Percentiles rank a stretch among this genome's conserved stretches.
phyloP scores from a whole-genome alignment of 2,888 invertebrate genomes.

The Stenchaetothrips biformis region DNA sequence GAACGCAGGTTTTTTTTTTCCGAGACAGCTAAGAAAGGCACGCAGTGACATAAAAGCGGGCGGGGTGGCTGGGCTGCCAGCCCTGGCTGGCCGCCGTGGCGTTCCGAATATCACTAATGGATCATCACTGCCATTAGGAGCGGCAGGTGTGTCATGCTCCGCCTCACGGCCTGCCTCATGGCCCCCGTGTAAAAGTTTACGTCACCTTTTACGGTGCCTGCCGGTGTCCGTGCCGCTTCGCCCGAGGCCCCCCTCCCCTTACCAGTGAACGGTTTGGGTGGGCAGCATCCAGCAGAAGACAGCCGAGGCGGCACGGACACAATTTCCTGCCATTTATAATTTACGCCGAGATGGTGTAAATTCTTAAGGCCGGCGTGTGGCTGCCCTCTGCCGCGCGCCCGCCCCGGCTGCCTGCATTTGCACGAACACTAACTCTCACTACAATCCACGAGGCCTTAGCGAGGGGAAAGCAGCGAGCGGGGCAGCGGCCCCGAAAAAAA shows the following conservation, averaged over 20 bases:
- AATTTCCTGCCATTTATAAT: slow-evolving; percentile 24
- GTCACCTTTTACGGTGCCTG: slow-evolving; percentile 6
- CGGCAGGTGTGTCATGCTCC: neutral
- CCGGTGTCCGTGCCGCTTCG: neutral
- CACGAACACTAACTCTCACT: neutral
- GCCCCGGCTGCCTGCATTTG: neutral
- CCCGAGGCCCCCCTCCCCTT: neutral
- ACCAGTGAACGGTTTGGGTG: no score
- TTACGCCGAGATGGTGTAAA: slow-evolving; percentile 20
- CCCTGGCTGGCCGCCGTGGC: neutral
- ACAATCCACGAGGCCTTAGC: neutral
- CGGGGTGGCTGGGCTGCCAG: neutral
- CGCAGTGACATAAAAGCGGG: neutral
- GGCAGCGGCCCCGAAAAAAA: neutral
- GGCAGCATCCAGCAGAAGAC: neutral
- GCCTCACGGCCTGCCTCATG: neutral
- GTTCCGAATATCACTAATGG: neutral
- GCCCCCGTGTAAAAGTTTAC: slow-evolving; percentile 13
- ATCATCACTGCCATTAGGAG: neutral
- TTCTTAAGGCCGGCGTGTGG: slow-evolving; percentile 8
- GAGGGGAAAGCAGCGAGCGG: neutral
- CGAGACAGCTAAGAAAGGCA: no score
- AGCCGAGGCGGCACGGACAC: neutral
- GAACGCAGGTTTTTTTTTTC: no score
- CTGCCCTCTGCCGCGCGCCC: neutral